Evolutionary conservation across 2,113 vertebrate genomes (phyloP).

Genomic region (Hemibagrus wyckioides): DNA sequence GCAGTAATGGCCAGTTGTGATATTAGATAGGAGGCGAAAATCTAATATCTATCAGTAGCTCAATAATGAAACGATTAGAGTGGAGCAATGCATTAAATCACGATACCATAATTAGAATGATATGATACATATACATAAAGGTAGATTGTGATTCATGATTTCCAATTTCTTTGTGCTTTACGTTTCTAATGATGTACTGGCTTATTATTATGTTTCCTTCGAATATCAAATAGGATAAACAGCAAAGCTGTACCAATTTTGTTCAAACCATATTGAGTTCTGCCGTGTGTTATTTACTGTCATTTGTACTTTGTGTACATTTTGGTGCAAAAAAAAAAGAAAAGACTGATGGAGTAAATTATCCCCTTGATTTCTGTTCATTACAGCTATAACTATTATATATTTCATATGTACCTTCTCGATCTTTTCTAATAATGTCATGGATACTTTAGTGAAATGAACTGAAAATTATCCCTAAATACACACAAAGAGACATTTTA

Average conservation of each 20-base stretch:
- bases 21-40: neutral
- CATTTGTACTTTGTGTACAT: neutral
- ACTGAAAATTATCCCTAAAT: neutral
- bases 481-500: neutral
- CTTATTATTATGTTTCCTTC: neutral
- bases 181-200: neutral
- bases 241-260: neutral
- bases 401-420: neutral
- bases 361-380: neutral
- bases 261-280: neutral
- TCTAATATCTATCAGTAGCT: neutral
- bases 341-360: neutral
- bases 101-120: neutral
- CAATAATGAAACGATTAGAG: neutral
- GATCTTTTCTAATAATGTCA: neutral
- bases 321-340: neutral
- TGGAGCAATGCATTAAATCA: neutral
- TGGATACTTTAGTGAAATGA: neutral
- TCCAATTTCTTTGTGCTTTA: neutral
- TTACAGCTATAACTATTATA: neutral
- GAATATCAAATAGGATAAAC: neutral
- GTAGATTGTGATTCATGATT: neutral
- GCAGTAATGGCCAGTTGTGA: neutral
- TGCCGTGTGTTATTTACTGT: neutral
- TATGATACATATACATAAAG: neutral